Base-by-base conservation (phyloP, 1,140 invertebrate genomes). In the Campoletis sonorensis region DNA sequence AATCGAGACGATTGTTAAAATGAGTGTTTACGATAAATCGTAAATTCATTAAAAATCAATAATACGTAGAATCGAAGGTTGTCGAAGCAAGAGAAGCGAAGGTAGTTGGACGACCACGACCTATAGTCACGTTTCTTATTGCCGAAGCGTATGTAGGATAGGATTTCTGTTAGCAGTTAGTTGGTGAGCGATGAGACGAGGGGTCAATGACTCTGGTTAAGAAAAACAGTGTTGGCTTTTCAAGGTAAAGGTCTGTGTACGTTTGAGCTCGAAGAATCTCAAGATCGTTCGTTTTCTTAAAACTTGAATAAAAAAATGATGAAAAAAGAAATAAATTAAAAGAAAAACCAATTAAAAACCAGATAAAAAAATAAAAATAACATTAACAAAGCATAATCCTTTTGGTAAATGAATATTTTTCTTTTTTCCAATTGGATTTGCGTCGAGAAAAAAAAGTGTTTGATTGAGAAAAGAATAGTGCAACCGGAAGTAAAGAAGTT, bases 191-290 rank as follows among this genome's bases (percentile, higher is more conserved):
- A 67, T 26, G 71, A 51, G 33, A 0, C n/a, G 37, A n/a, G 40
- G 68, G 71, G 71, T 73, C 71, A 73, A 73, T 73, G 71, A 73
- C 71, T 73, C 71, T n/a, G 71, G 71, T 8, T 73, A 73, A 58
- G 37, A 73, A 73, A 73, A 73, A 49, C 71, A 51, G 5, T 40
- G 27, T 40, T 73, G 37, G 18, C 68, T 73, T 21, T 23, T 45
- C 71, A 73, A 73, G 71, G 71, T 45, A 15, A 73, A 73, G 70
- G 70, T 72, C 33, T 21, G 15, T 7, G n/a, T 30, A 23, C 13
- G 67, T 37, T 64, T 64, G 10, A 10, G 23, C 11, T 21, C 58
- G 10, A 64, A 64, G n/a, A n/a, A n/a, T n/a, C n/a, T n/a, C n/a
- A n/a, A n/a, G n/a, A n/a, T n/a, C n/a, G n/a, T n/a, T n/a, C n/a